These are phyloP conservation scores for Malthinus seriepunctatus DNA, from an alignment of 2,888 invertebrate genomes.

Conservation along the genomic window DNA sequence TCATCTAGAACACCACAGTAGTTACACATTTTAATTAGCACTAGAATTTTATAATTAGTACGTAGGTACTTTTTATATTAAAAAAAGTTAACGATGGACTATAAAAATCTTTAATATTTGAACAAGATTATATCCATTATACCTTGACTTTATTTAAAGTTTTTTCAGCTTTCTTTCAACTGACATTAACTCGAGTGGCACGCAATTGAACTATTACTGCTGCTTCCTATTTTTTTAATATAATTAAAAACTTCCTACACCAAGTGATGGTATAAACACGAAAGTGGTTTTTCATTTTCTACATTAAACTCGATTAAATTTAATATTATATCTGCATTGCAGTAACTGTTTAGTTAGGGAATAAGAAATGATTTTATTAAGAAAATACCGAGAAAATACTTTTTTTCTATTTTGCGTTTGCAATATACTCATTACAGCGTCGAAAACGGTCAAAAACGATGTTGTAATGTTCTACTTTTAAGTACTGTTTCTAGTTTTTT, in stretches of 20 bases:
- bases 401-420: too few species aligned
- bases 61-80: too few species aligned
- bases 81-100: too few species aligned
- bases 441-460: too few species aligned
- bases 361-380: background rate
- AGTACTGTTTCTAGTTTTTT: too few species aligned
- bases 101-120: constrained; percentile 3
- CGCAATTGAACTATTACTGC: constrained; percentile 20
- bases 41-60: too few species aligned
- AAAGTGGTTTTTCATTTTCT: constrained; percentile 13
- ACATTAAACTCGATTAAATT: constrained; percentile 4
- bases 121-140: constrained; percentile 4
- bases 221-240: constrained; percentile 12
- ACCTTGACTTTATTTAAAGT: constrained; percentile 9
- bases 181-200: constrained; percentile 12
- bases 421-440: too few species aligned
- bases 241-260: constrained; percentile 18
- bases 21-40: too few species aligned
- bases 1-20: too few species aligned
- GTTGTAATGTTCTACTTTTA: too few species aligned
- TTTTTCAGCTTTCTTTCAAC: constrained; percentile 8
- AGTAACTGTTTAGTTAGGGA: constrained; percentile 7
- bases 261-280: constrained; percentile 14
- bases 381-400: too few species aligned
- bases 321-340: constrained; percentile 19